phyloP scores from a whole-genome alignment of 2,113 vertebrate species.

The Albula goreensis region DNA sequence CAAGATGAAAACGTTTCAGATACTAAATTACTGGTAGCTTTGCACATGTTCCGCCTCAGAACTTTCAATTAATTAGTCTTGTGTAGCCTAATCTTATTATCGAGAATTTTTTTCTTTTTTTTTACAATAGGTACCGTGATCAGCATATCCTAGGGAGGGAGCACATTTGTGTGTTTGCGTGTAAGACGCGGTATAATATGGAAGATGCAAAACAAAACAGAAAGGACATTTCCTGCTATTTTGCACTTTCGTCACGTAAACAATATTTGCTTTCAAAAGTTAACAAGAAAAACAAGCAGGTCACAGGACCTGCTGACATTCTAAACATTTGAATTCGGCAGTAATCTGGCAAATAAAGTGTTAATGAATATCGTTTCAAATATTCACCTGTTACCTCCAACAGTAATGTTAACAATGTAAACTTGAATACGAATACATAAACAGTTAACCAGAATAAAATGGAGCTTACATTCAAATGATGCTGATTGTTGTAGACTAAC shows the following conservation, averaged over 20 bases:
- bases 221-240: too few relatives aligned
- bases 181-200: not conserved
- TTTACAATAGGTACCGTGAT: conserved; percentile 42
- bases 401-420: not conserved
- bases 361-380: too few relatives aligned
- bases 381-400: not conserved
- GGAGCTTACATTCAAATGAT: too few relatives aligned
- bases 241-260: too few relatives aligned
- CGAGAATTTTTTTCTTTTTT: conserved; percentile 13
- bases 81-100: conserved; percentile 60
- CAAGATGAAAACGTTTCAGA: conserved; percentile 38
- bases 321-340: too few relatives aligned
- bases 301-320: too few relatives aligned
- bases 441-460: too few relatives aligned
- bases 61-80: conserved; percentile 65
- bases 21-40: conserved; percentile 54
- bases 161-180: not conserved
- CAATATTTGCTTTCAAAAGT: too few relatives aligned
- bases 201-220: not conserved
- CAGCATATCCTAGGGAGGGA: conserved; percentile 17
- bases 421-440: too few relatives aligned
- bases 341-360: too few relatives aligned
- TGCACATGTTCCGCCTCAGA: conserved; percentile 62
- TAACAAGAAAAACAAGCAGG: too few relatives aligned
- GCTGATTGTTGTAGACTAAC: not conserved